A percentile compares a stretch with the other conserved stretches of the same genome.
Evolutionary conservation across 2,113 vertebrate species (phyloP).

Genomic region (Chlamydotis undulata): DNA sequence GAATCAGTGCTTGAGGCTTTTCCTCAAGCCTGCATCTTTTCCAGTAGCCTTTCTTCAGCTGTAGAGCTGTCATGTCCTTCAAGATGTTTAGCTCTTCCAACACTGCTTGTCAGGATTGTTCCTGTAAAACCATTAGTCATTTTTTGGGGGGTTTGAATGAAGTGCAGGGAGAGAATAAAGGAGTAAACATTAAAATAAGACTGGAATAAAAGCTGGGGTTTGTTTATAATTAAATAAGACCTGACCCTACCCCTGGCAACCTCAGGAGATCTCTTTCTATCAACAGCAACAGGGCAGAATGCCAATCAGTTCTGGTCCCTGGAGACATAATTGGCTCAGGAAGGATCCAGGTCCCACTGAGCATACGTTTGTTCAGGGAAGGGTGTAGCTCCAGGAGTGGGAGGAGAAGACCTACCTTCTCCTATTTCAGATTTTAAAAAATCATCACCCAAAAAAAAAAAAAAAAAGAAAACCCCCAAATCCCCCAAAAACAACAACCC

Average conservation of each 20-base stretch:
- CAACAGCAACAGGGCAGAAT: not conserved
- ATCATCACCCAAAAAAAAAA: not conserved
- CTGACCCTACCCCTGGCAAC: not conserved
- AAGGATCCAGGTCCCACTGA: not conserved
- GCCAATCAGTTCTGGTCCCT: not conserved
- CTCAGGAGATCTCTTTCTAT: not conserved
- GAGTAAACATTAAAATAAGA: not conserved
- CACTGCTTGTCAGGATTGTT: not conserved
- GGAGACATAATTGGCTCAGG: fast-evolving
- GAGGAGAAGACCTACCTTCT: not conserved
- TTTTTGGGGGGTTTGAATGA: not conserved
- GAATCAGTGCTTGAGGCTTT: fast-evolving
- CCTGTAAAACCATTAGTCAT: not conserved
- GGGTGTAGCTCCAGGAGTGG: not conserved
- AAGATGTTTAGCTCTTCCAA: not conserved
- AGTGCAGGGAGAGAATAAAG: not conserved
- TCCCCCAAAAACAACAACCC: not conserved
- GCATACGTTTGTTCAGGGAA: not conserved
- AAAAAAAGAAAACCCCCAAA: too few relatives aligned
- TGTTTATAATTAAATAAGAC: not conserved
- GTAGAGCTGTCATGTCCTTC: not conserved
- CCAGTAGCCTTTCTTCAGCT: not conserved
- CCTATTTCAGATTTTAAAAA: not conserved
- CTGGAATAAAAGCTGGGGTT: not conserved
- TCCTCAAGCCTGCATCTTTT: fast-evolving